Evolutionary conservation across 2,888 invertebrate genomes (phyloP).

Genomic region (Nebria salina): DNA sequence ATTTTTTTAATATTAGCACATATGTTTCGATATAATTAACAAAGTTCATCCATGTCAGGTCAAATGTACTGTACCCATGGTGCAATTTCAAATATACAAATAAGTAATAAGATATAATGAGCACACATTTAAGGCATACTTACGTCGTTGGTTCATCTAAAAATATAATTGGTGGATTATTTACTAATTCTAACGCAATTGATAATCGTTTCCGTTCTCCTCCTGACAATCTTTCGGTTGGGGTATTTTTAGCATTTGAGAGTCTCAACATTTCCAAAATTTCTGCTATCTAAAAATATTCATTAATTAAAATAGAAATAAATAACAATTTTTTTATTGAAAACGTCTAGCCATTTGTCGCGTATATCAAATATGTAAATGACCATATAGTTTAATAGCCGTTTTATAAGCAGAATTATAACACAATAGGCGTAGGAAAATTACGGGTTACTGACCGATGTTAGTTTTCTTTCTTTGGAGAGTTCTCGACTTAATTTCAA

Average conservation of each 20-base stretch:
- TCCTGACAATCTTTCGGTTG: conserved; percentile 81
- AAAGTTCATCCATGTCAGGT: not conserved
- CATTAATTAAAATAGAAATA: conserved; percentile 26
- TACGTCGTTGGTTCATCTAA: conserved; percentile 97
- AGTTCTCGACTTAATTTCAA: conserved; percentile 82
- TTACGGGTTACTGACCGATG: conserved; percentile 69
- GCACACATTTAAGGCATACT: conserved; percentile 56
- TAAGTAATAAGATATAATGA: not conserved
- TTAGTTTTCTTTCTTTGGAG: conserved; percentile 70
- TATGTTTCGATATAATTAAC: not conserved
- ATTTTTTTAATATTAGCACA: not conserved
- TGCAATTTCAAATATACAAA: no score
- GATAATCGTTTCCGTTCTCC: conserved; percentile 94
- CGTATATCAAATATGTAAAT: not conserved
- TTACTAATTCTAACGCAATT: conserved; percentile 90
- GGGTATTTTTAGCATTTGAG: conserved; percentile 76
- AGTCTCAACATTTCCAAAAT: conserved; percentile 85
- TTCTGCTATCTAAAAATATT: conserved; percentile 78
- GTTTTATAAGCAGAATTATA: not conserved
- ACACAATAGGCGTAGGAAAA: not conserved
- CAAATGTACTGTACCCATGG: no score
- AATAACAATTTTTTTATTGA: not conserved
- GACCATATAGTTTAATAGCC: not conserved
- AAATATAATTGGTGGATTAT: conserved; percentile 95
- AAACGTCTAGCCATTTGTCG: not conserved